Evolutionary conservation across 2,797 vertebrate genomes (phyloP), one percentile per base, ranked within the genome.

Genomic region (Malurus leucopterus): DNA sequence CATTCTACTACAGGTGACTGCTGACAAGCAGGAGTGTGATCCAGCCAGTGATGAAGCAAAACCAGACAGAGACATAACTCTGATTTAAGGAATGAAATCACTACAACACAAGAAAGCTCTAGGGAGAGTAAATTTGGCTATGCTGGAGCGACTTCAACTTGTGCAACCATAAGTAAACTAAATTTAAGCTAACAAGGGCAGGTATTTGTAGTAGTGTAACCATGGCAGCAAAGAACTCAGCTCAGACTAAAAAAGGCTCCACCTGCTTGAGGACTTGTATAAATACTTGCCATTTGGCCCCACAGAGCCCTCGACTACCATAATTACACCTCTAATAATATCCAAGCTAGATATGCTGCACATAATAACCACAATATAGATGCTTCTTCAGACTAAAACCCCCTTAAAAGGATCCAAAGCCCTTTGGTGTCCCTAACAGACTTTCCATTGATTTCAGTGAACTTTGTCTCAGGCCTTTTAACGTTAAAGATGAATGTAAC

Each of bases 181-280:
- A 89, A 78, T 90, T 90, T 79, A 84, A 90, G 50, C 49, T 89
- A 93, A 84, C 49, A 79, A 73, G 88, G 86, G 47, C 91, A 92
- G 77, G 71, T 95, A 94, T 93, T 92, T 88, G 90, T 82, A 76
- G 88, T 70, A 84, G 51, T 41, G 84, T 90, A 90, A 84, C 91
- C 90, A 95, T 93, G 64, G 81, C n/a, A 95, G 92, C 93, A 73
- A 38, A 88, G 84, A 88, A 76, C 36, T 78, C 61, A 57, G 6
- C 30, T 84, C 34, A 57, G 57, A 32, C 13, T 54, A 32, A 70
- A 91, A 93, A 69, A 68, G 82, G 3, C 7, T 65, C 83, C 57
- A 94, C 91, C 89, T 95, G 88, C 83, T 88, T 53, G 50, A 86
- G 59, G 27, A 72, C 34, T 86, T 93, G 55, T 55, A 70, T 81